These are phyloP conservation scores for Muscicapa striata DNA, from an alignment of 2,797 vertebrate genomes.

Conservation along the genomic window DNA sequence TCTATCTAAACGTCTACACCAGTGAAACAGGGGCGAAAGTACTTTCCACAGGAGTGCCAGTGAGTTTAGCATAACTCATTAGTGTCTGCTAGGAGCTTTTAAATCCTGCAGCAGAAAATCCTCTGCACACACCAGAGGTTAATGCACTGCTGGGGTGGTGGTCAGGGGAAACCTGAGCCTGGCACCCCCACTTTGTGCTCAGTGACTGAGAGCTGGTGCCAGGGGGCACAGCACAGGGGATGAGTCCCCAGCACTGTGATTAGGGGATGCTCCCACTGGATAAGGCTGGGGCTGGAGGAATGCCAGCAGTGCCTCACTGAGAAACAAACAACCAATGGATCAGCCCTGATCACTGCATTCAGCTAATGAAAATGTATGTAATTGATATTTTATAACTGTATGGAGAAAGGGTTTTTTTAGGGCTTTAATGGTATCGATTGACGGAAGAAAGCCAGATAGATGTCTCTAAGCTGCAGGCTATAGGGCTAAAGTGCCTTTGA, in stretches of 20 bases:
- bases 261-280: slow-evolving; percentile 18
- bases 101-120: background rate
- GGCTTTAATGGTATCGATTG: slow-evolving; percentile 77
- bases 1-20: slow-evolving; percentile 28
- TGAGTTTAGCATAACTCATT: slow-evolving; percentile 50
- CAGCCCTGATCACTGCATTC: slow-evolving; percentile 71
- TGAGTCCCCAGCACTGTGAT: background rate
- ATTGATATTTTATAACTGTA: slow-evolving; percentile 81
- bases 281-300: slow-evolving; percentile 41
- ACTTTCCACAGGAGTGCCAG: slow-evolving; percentile 30
- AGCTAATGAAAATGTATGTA: slow-evolving; percentile 81
- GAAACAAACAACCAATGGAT: slow-evolving; percentile 69
- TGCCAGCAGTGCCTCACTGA: slow-evolving; percentile 54
- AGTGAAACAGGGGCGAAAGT: slow-evolving; percentile 14
- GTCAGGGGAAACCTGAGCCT: background rate
- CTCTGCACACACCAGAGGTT: background rate
- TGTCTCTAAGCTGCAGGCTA: slow-evolving; percentile 42
- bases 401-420: slow-evolving; percentile 67
- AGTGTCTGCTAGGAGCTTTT: background rate
- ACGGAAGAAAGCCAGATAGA: slow-evolving; percentile 68
- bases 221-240: fast-evolving
- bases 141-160: background rate
- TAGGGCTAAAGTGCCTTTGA: slow-evolving; percentile 61
- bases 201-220: background rate
- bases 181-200: background rate